Base-by-base conservation (phyloP, 2,888 invertebrate genomes). In the Nasonia oneida region DNA sequence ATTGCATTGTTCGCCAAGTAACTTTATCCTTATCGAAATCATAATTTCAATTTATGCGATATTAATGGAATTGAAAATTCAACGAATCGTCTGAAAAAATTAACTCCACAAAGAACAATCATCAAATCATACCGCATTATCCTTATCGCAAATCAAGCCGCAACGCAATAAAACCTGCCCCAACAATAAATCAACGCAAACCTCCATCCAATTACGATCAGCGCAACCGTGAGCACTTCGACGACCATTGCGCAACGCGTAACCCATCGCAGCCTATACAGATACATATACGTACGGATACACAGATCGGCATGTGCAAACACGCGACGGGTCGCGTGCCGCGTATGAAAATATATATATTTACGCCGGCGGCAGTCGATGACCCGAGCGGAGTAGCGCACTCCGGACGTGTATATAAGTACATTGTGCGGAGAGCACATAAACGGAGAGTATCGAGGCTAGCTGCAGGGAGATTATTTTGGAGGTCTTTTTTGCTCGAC, bases 271-370 rank as follows among this genome's bases (percentile, higher is more conserved):
- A 3, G 23, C 23, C 23, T 33, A 67, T 33, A 67, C 29, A 29
- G 29, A 1, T n/a, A n/a, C 10, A 61, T n/a, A 61, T n/a, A 61
- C 2, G 23, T 53, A 61, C 61, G 10, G 23, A 61, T 61, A 23
- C 61, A 23, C 1, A 67, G 12, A 67, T 33, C 67, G 33, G 67
- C 67, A 67, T 33, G 67, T 14, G 67, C 57, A 61, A 23, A 61
- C 23, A 61, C 23, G 67, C 67, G 67, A 67, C 23, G 12, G n/a
- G 67, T 67, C 67, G 67, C 67, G 67, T 67, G 67, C 67, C 67
- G 67, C 33, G 67, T 67, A 67, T 67, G 67, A 67, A 67, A 67
- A 67, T 67, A 33, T 33, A 67, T 67, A 67, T 33, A 67, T 67
- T 29, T n/a, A 67, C 33, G 23, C 29, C 67, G 67, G 12, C 29